Evolutionary conservation across 1,140 invertebrate species (phyloP), one percentile per base, ranked within the genome.

Genomic region (Drosophila equinoxialis): DNA sequence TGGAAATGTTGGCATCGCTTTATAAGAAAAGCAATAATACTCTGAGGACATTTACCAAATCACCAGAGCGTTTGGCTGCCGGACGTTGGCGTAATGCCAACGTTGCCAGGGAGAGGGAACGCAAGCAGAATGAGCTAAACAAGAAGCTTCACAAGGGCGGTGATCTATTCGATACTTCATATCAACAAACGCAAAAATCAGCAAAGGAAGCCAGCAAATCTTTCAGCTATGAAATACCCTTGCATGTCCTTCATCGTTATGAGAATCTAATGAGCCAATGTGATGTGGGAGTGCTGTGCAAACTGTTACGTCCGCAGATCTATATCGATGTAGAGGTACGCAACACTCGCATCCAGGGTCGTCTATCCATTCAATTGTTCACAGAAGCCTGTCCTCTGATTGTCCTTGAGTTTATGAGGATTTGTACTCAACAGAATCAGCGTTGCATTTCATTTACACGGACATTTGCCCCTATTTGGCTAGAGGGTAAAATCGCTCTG

Each of bases 331-430:
- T 90, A 1, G 65, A 60, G 13, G 78, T 90, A 17, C 45, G 51
- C 0, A 75, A 77, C 13, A 62, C 66, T 0, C 84, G 69, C 3
- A 74, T 89, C 17, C 51, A 63, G 33, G 89, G 84, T 1, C 78
- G 89, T 1, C 73, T 90, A 1, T 8, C 11, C 30, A 82, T 90
- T 33, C 89, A 90, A 63, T 71, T 90, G 4, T 90, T 91, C 59
- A 90, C 89, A 6, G 89, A 90, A 60, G 89, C 89, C 26, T 90
- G 89, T 59, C 89, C 89, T 0, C 64, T 91, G 26, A 71, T 91
- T 6, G 89, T 90, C 2, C 63, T 90, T 5, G 75, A 89, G 23
- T 91, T 90, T 35, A 84, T 90, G 74, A 74, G 89, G 17, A 39
- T 81, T 54, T 90, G 89, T 57, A 81, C 74, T 1, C 58, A 68